Evolutionary conservation across 2,113 vertebrate genomes (phyloP).

Genomic region (Geococcyx californianus): DNA sequence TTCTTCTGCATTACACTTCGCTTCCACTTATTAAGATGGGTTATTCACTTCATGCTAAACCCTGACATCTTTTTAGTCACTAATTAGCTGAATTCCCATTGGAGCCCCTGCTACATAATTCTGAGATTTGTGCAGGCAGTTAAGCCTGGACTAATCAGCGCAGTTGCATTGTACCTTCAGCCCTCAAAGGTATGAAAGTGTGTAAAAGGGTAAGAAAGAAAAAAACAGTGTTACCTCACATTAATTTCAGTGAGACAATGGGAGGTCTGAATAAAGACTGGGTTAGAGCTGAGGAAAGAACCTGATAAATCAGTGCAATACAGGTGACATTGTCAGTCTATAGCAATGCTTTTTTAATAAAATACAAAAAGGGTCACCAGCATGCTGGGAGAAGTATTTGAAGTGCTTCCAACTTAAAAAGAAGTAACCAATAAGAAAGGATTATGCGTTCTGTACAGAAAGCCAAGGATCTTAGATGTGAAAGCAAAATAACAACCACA

Average conservation of each 20-base stretch:
- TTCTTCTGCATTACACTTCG: not conserved
- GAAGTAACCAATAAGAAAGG: not conserved
- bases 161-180: not conserved
- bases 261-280: not conserved
- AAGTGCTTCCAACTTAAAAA: not conserved
- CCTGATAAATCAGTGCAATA: not conserved
- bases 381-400: not conserved
- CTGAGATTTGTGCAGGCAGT: not conserved
- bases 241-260: not conserved
- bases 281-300: not conserved
- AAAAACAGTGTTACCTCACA: not conserved
- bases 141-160: not conserved
- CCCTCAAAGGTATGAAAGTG: not conserved
- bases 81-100: constrained; percentile 27
- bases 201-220: not conserved
- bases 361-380: not conserved
- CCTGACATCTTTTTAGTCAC: not conserved
- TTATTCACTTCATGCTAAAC: constrained; percentile 28
- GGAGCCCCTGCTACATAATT: not conserved
- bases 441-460: not conserved
- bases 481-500: not conserved
- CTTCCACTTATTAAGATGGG: not conserved
- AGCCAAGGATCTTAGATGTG: not conserved
- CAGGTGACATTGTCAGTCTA: not conserved
- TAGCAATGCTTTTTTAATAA: not conserved